Evolutionary conservation across 2,888 invertebrate genomes (phyloP).

Genomic region (Pammene fasciana): DNA sequence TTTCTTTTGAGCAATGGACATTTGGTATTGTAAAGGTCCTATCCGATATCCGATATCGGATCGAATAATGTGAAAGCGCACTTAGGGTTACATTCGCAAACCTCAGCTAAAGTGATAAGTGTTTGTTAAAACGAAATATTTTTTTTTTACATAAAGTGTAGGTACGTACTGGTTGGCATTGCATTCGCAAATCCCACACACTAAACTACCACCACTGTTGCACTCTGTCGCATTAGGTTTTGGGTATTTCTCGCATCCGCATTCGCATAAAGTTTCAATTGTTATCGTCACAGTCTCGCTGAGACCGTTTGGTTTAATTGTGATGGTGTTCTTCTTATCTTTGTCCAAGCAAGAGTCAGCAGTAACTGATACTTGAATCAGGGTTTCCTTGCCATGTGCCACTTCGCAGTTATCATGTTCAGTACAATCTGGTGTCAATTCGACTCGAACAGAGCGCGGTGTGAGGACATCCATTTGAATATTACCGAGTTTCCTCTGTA

Average conservation of each 20-base stretch:
- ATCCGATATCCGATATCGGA: too few relatives aligned
- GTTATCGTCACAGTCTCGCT: constrained; percentile 15
- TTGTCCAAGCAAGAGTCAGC: background rate
- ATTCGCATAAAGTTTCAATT: constrained; percentile 25
- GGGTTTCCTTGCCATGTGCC: background rate
- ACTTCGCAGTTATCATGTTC: constrained; percentile 6
- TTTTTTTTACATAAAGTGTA: background rate
- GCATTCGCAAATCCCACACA: constrained; percentile 87
- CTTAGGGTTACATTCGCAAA: too few relatives aligned
- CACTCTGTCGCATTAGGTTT: constrained; percentile 65
- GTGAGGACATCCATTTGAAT: constrained; percentile 15
- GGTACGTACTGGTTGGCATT: constrained; percentile 58
- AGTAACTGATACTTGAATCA: constrained; percentile 13
- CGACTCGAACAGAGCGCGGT: constrained; percentile 9
- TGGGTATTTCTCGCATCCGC: constrained; percentile 44
- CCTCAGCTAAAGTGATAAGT: too few relatives aligned
- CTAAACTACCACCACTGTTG: constrained; percentile 71
- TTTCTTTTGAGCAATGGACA: too few relatives aligned
- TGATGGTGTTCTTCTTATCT: background rate
- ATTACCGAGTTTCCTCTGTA: constrained; percentile 21
- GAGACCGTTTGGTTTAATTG: constrained; percentile 22
- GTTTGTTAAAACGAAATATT: too few relatives aligned
- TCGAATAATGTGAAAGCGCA: too few relatives aligned
- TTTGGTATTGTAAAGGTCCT: too few relatives aligned
- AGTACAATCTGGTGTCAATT: constrained; percentile 28